Evolutionary conservation across 2,113 vertebrate genomes (phyloP).

Genomic region (Setophaga petechia): DNA sequence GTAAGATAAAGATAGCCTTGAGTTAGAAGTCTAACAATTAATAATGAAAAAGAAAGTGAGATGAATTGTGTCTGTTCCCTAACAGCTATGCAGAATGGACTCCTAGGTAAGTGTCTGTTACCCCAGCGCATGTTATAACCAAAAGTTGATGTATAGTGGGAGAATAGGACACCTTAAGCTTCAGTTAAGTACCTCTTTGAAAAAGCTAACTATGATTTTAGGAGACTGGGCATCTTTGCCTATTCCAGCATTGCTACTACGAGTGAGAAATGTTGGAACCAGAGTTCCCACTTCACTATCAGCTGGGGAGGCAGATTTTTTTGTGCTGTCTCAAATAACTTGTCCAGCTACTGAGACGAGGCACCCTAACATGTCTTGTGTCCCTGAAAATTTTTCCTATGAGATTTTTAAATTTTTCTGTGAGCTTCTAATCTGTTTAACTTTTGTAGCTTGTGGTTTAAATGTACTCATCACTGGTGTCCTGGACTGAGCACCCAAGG

Average conservation of each 20-base stretch:
- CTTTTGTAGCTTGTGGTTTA: not conserved
- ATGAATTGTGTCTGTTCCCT: not conserved
- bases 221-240: not conserved
- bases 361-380: not conserved
- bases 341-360: not conserved
- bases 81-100: not conserved
- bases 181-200: not conserved
- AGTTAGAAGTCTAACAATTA: conserved; percentile 1
- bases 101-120: not conserved
- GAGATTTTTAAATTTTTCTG: not conserved
- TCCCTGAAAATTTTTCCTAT: not conserved
- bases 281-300: not conserved
- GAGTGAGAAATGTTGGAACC: not conserved
- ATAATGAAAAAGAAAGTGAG: not conserved
- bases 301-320: not conserved
- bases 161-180: not conserved
- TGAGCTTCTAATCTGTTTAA: not conserved
- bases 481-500: not conserved
- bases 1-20: conserved; percentile 10
- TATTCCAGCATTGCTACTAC: not conserved
- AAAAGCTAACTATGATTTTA: not conserved
- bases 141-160: not conserved
- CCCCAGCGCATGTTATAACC: not conserved
- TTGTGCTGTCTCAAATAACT: not conserved
- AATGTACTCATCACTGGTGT: not conserved